phyloP scores from a whole-genome alignment of 1,140 invertebrate genomes.

The Lepeophtheirus salmonis region DNA sequence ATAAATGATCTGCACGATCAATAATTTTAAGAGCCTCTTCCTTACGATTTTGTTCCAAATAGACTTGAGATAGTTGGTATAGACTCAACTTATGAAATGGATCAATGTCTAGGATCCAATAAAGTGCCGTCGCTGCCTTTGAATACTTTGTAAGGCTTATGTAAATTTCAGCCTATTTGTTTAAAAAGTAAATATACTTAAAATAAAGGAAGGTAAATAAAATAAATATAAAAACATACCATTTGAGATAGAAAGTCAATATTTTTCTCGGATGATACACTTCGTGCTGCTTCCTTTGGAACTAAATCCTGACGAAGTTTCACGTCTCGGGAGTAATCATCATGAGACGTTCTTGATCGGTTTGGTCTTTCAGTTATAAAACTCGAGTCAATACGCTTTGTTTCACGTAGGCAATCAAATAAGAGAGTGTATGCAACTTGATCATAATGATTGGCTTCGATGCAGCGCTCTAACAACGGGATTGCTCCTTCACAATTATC shows the following conservation, averaged over 20 bases:
- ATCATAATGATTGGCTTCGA: neutral
- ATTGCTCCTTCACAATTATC: neutral
- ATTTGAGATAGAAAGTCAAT: neutral
- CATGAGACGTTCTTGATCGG: neutral
- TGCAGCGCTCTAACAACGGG: neutral
- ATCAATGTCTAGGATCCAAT: neutral
- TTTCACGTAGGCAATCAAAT: neutral
- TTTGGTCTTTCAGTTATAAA: neutral
- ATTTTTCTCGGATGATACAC: neutral
- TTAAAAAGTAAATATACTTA: neutral
- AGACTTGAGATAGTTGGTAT: neutral
- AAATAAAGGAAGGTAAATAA: no score
- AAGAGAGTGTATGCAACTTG: neutral
- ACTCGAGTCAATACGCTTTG: neutral
- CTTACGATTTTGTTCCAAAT: neutral
- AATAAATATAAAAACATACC: neutral
- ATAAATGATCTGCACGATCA: neutral
- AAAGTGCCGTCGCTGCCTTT: neutral
- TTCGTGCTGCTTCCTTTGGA: neutral
- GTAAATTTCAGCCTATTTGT: neutral
- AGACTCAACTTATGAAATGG: neutral
- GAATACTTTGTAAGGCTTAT: neutral
- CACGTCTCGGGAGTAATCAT: neutral
- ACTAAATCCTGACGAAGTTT: neutral
- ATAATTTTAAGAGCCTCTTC: neutral